Base-by-base conservation (phyloP, 2,797 vertebrate species). In the Protonibea diacanthus region DNA sequence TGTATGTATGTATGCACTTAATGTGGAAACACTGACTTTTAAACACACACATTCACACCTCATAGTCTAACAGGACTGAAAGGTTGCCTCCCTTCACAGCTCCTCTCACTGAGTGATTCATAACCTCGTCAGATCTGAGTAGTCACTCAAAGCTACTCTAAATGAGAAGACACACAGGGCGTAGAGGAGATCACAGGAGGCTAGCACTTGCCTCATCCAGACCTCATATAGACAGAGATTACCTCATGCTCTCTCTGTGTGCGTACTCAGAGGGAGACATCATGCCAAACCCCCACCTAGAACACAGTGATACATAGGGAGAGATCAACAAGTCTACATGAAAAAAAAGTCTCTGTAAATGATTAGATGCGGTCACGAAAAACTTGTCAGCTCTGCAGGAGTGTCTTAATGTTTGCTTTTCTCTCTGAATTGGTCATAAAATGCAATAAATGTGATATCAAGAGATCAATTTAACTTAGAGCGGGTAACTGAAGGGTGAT, bases 141-240 rank as follows among this genome's bases (percentile, higher is more conserved):
- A 38, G 33, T 85, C 77, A 64, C 40, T 81, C 74, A 83, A 75
- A 66, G 57, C 29, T 33, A 21, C 38, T 56, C 53, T 17, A 23
- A 60, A 78, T 90, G 83, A 87, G 78, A 71, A 59, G 59, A 64
- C 49, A 69, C 56, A 38, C 63, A 23, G 62, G 52, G 67, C 1
- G 44, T 14, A 55, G 72, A 48, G 27, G 73, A 65, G 78, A 81
- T 85, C 84, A 86, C 65, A 81, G 71, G 71, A 70, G 75, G 75
- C 75, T 78, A 48, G 25, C 66, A 7, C 75, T 87, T 87, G 66
- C 74, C 82, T 91, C 91, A 91, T 72, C 33, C 33, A 77, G 83
- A 74, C 77, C 84, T 80, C 75, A 72, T 81, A 44, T 72, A 59
- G 69, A 82, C 73, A 75, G 14, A 2, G 15, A 60, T 89, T 83